Evolutionary conservation across 2,888 invertebrate genomes (phyloP), one percentile per base, ranked within the genome.

Genomic region (Trilocha varians): DNA sequence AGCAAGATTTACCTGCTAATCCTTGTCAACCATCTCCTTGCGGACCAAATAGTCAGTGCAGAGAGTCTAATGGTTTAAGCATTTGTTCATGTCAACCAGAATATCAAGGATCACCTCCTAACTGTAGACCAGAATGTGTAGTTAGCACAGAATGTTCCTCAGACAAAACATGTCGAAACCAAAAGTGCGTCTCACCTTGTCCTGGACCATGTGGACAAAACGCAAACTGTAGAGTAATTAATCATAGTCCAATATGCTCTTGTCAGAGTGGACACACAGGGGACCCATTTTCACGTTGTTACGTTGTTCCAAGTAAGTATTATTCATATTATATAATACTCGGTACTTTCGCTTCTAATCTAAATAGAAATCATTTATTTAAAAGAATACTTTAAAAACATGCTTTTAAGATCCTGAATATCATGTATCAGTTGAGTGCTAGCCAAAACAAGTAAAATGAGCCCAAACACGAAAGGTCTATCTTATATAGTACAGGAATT

Each of bases 61-160:
- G 80, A 45, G 77, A 87, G 47, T 67, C 80, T 38, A 88, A 89
- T 57, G 87, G 80, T 11, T 87, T 89, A 73, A 90, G 90, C 41
- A 89, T 90, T 32, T 93, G 93, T 66, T 90, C 91, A 3, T 93
- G 93, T 65, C 71, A 91, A 45, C 89, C 90, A 9, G 88, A 88
- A 46, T 92, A 89, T 55, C 78, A 84, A 38, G 93, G 92, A 14
- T 87, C 88, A 42, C 91, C 93, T 38, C 91, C 91, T 43, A 88
- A 88, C 56, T 92, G 92, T 62, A 84, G 91, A 55, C 92, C 91
- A n/a, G 91, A 91, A 72, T 92, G 91, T 72, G 88, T 89, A n/a
- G 87, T 90, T 13, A 91, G 90, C 58, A 82, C 90, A 16, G 91
- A 91, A 71, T 91, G 92, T 62, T 64, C 89, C 2, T 70, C 84